phyloP scores from a whole-genome alignment of 2,888 invertebrate genomes.

The Boloria euphrosyne region DNA sequence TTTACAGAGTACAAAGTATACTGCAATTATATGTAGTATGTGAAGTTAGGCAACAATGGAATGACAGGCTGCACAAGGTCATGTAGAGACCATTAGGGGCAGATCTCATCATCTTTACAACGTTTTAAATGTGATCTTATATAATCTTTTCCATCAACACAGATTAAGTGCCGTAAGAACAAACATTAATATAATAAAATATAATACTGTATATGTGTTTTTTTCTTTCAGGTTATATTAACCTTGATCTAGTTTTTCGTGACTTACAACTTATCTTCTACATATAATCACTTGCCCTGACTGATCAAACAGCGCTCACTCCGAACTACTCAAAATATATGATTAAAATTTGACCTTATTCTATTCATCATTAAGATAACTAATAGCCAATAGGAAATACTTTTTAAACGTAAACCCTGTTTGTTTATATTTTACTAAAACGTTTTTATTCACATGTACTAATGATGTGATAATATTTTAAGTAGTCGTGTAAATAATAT shows the following conservation, averaged over 20 bases:
- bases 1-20: conserved; percentile 26
- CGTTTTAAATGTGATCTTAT: conserved; percentile 37
- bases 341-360: no score
- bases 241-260: conserved; percentile 14
- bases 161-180: neutral
- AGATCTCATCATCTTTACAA: conserved; percentile 53
- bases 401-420: no score
- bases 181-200: neutral
- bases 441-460: no score
- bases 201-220: neutral
- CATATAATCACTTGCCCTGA: neutral
- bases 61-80: conserved; percentile 60
- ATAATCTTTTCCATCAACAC: conserved; percentile 20
- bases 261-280: neutral
- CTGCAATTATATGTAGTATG: conserved; percentile 50
- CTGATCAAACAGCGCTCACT: no score
- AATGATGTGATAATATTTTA: no score
- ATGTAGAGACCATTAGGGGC: conserved; percentile 48
- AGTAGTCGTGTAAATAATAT: no score
- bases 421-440: no score
- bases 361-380: no score
- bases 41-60: conserved; percentile 68
- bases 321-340: no score
- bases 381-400: no score
- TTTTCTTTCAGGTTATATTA: conserved; percentile 8